phyloP scores from a whole-genome alignment of 2,888 invertebrate genomes.

The Tuta absoluta region DNA sequence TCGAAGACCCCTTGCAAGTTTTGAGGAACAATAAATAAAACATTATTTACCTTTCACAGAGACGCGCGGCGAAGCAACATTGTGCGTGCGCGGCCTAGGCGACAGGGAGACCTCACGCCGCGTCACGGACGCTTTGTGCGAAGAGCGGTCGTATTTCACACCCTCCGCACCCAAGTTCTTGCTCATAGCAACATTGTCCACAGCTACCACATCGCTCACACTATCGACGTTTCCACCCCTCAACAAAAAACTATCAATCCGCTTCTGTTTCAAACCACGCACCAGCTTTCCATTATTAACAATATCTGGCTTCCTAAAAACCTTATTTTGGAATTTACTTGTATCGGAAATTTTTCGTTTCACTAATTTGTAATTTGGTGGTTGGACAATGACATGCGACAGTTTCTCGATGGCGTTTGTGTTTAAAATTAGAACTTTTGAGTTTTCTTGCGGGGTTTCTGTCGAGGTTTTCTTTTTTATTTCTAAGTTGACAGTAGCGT shows the following conservation, averaged over 20 bases:
- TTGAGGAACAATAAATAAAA: no score
- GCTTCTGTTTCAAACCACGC: constrained; percentile 53
- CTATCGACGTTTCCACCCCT: constrained; percentile 43
- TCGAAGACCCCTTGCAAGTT: no score
- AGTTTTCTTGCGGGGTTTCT: constrained; percentile 52
- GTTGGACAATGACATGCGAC: constrained; percentile 73
- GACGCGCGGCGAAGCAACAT: not conserved
- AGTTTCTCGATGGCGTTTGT: constrained; percentile 71
- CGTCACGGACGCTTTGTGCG: not conserved
- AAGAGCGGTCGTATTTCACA: constrained; percentile 53
- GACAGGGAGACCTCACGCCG: constrained; percentile 1
- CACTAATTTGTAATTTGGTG: constrained; percentile 75
- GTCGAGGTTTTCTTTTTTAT: constrained; percentile 68
- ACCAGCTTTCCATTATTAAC: constrained; percentile 52
- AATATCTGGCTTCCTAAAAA: constrained; percentile 44
- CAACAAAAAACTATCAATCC: constrained; percentile 57
- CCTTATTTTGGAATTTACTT: constrained; percentile 51
- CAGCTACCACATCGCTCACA: constrained; percentile 41
- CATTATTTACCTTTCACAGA: not conserved
- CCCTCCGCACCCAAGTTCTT: constrained; percentile 58
- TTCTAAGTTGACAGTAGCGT: constrained; percentile 66
- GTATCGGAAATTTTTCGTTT: constrained; percentile 59
- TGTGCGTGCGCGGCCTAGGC: not conserved
- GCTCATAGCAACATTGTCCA: constrained; percentile 63
- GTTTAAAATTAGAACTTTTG: constrained; percentile 77